Evolutionary conservation across 2,888 invertebrate genomes (phyloP).

Genomic region (Pristionchus exspectatus): DNA sequence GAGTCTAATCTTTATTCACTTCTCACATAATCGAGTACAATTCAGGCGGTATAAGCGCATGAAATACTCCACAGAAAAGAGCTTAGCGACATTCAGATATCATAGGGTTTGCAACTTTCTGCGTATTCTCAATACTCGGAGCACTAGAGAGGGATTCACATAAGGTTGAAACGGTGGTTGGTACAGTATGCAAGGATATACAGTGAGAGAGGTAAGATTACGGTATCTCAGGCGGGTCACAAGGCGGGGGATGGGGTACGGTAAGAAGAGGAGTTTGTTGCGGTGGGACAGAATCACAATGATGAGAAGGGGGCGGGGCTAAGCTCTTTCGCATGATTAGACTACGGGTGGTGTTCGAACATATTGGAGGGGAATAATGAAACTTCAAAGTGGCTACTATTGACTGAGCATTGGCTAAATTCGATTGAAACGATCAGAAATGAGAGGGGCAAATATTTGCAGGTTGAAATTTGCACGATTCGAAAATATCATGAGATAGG

Average conservation of each 20-base stretch:
- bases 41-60: neutral
- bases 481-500: neutral
- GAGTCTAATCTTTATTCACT: neutral
- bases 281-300: neutral
- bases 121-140: neutral
- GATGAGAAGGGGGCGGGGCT: neutral
- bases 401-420: neutral
- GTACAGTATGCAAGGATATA: neutral
- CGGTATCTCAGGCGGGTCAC: neutral
- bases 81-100: conserved; percentile 1
- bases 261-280: neutral
- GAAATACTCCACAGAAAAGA: neutral
- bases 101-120: neutral
- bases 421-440: neutral
- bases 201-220: neutral
- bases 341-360: neutral
- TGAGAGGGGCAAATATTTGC: neutral
- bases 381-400: neutral
- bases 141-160: neutral
- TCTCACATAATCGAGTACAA: neutral
- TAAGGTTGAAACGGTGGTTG: neutral
- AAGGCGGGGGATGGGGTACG: neutral
- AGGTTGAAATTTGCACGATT: neutral
- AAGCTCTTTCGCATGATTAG: conserved; percentile 34
- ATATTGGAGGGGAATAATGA: neutral